Evolutionary conservation across 2,888 invertebrate genomes (phyloP).

Genomic region (Microctonus hyperodae): DNA sequence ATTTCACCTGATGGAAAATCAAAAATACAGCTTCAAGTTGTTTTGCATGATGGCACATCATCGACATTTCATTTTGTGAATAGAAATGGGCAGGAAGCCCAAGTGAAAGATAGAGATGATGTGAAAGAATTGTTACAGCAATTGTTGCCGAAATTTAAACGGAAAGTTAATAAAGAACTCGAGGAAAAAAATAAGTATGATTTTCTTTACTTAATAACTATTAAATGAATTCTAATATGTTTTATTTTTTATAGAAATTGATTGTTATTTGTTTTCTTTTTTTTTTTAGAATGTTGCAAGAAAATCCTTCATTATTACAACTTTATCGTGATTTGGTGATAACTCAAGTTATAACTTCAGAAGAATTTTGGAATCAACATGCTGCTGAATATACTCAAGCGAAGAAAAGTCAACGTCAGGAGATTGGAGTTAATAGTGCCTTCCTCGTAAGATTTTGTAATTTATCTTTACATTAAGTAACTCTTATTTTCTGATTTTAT

Average conservation of each 20-base stretch:
- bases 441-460: conserved; percentile 65
- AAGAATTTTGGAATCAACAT: conserved; percentile 97
- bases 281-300: conserved; percentile 75
- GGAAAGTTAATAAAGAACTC: conserved; percentile 88
- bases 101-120: conserved; percentile 88
- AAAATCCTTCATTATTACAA: conserved; percentile 90
- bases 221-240: conserved; percentile 2
- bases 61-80: conserved; percentile 98
- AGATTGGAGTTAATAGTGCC: conserved; percentile 79
- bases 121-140: conserved; percentile 92
- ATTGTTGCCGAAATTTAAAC: conserved; percentile 90
- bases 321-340: conserved; percentile 97
- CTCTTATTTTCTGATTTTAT: not conserved
- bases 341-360: conserved; percentile 92
- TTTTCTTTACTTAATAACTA: conserved; percentile 22
- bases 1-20: conserved; percentile 97
- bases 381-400: conserved; percentile 79
- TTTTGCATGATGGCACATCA: conserved; percentile 90
- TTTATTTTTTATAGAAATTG: not conserved
- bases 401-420: conserved; percentile 78
- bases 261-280: not conserved
- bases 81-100: conserved; percentile 80
- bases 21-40: conserved; percentile 97
- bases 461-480: not conserved
- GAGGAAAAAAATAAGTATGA: conserved; percentile 83